phyloP scores from a whole-genome alignment of 2,113 vertebrate genomes.

The Aphyosemion australe region DNA sequence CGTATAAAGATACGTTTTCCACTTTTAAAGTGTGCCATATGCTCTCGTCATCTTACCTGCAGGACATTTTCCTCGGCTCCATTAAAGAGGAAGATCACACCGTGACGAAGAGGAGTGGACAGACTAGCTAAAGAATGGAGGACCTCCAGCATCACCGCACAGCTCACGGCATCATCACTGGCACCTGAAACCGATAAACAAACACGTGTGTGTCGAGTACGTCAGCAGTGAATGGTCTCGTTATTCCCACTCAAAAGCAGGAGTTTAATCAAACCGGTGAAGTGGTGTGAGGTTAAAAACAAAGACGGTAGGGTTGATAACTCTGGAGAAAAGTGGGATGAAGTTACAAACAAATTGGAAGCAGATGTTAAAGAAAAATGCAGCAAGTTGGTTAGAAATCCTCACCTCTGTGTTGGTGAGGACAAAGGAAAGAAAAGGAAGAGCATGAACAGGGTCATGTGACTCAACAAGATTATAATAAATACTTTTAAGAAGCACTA shows the following conservation, averaged over 20 bases:
- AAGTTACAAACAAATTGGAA: constrained; percentile 3
- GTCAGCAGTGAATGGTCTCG: too few species aligned
- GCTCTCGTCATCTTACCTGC: constrained; percentile 80
- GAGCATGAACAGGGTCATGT: constrained; percentile 44
- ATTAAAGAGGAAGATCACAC: constrained; percentile 95
- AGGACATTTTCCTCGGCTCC: constrained; percentile 97
- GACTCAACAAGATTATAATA: constrained; percentile 36
- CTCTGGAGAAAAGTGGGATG: not conserved
- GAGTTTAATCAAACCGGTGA: not conserved
- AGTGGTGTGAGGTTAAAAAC: not conserved
- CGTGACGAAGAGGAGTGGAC: constrained; percentile 85
- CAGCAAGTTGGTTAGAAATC: constrained; percentile 7
- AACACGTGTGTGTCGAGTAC: not conserved
- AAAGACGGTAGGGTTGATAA: constrained; percentile 5
- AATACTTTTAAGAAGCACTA: constrained; percentile 1
- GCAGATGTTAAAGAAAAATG: constrained; percentile 16
- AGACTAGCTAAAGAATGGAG: constrained; percentile 86
- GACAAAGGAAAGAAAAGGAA: constrained; percentile 9
- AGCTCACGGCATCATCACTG: constrained; percentile 97
- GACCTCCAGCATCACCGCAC: constrained; percentile 96
- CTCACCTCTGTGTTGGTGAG: not conserved
- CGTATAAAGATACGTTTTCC: not conserved
- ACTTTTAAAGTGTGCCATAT: not conserved
- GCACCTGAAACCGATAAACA: constrained; percentile 80
- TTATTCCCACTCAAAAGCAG: too few species aligned